phyloP scores from a whole-genome alignment of 2,797 vertebrate genomes.

The Anguilla anguilla region DNA sequence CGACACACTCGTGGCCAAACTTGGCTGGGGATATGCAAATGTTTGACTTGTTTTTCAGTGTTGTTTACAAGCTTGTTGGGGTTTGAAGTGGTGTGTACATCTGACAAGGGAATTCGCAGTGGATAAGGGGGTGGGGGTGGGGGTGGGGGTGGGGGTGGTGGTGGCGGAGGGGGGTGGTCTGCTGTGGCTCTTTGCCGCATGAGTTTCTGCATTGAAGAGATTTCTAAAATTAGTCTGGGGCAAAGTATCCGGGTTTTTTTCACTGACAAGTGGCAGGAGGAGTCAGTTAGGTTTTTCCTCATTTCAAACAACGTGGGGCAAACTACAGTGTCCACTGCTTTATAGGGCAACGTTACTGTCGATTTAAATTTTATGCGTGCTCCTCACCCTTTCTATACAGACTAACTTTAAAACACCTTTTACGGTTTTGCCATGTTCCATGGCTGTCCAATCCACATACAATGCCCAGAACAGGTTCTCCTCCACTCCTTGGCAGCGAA shows the following conservation, averaged over 20 bases:
- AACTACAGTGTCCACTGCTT: neutral
- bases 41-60: slow-evolving; percentile 48
- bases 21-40: slow-evolving; percentile 46
- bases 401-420: neutral
- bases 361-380: neutral
- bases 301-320: neutral
- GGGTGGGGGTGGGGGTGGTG: slow-evolving; percentile 5
- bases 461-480: neutral
- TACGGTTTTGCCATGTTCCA: neutral
- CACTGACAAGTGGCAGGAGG: slow-evolving; percentile 26
- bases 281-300: slow-evolving; percentile 21
- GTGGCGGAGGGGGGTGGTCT: slow-evolving; percentile 19
- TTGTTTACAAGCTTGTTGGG: slow-evolving; percentile 51
- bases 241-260: slow-evolving; percentile 23
- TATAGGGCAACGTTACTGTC: neutral
- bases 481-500: neutral
- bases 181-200: slow-evolving; percentile 46
- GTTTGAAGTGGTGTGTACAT: slow-evolving; percentile 55
- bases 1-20: slow-evolving; percentile 39
- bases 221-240: slow-evolving; percentile 40
- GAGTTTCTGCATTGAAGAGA: slow-evolving; percentile 51
- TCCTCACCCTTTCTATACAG: neutral
- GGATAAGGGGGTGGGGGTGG: neutral
- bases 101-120: slow-evolving; percentile 39
- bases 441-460: neutral